These are phyloP conservation scores for Fregetta grallaria DNA, from an alignment of 2,113 vertebrate genomes.

Conservation along the genomic window DNA sequence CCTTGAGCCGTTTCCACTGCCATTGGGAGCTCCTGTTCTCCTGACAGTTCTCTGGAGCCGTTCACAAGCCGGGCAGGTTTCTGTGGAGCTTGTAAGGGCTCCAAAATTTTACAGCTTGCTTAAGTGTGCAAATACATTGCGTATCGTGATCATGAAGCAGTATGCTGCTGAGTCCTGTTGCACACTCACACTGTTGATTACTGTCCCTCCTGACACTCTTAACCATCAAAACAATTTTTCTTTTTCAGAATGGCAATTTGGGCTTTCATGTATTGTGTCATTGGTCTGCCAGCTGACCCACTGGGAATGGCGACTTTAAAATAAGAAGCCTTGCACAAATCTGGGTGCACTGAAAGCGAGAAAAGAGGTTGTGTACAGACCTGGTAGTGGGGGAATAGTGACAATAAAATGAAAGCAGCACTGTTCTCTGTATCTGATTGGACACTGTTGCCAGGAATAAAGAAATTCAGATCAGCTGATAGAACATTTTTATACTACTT, in stretches of 20 bases:
- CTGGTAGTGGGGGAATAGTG: neutral
- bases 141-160: neutral
- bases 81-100: neutral
- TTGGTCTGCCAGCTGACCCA: neutral
- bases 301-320: neutral
- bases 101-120: neutral
- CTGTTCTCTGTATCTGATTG: neutral
- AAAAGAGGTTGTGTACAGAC: neutral
- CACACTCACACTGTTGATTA: neutral
- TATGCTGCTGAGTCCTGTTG: neutral
- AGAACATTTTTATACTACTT: neutral
- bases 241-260: neutral
- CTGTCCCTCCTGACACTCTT: neutral
- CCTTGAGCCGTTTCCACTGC: neutral
- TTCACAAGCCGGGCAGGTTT: neutral
- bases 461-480: neutral
- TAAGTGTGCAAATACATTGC: neutral
- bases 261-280: rapidly evolving
- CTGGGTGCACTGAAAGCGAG: neutral
- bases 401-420: neutral
- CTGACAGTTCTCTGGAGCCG: neutral
- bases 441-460: neutral
- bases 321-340: neutral
- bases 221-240: neutral
- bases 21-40: rapidly evolving